phyloP scores from a whole-genome alignment of 2,113 vertebrate species.

The Hystrix cristata region DNA sequence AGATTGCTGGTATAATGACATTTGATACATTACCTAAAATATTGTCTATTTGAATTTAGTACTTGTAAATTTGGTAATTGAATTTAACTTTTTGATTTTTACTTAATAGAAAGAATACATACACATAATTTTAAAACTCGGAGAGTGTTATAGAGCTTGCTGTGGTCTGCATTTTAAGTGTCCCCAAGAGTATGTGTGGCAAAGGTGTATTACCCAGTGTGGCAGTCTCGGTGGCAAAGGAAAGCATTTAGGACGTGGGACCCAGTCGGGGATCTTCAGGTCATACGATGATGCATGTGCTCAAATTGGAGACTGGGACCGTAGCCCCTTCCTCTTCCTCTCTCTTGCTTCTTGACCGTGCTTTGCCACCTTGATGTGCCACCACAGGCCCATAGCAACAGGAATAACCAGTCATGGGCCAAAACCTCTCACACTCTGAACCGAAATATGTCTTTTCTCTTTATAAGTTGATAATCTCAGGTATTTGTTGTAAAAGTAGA shows the following conservation, averaged over 20 bases:
- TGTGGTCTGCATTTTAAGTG: neutral
- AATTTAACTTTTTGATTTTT: conserved; percentile 38
- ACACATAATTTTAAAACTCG: neutral
- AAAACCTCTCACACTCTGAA: neutral
- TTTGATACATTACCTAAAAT: conserved; percentile 32
- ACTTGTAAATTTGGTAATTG: conserved; percentile 30
- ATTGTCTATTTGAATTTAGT: conserved; percentile 21
- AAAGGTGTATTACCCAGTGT: neutral
- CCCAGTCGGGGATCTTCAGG: neutral
- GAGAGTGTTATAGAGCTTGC: neutral
- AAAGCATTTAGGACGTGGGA: neutral
- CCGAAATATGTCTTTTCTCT: neutral
- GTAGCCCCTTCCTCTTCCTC: neutral
- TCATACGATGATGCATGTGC: neutral
- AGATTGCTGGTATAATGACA: conserved; percentile 22
- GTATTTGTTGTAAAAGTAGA: neutral
- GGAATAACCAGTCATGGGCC: neutral
- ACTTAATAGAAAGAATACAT: conserved; percentile 21
- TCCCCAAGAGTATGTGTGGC: neutral
- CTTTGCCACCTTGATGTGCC: neutral
- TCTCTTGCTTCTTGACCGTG: neutral
- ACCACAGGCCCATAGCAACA: neutral
- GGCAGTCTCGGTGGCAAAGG: too few relatives aligned
- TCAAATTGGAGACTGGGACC: neutral
- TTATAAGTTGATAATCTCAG: neutral